These are phyloP conservation scores for Ridgeia piscesae DNA, from an alignment of 1,140 invertebrate genomes.

Conservation along the genomic window DNA sequence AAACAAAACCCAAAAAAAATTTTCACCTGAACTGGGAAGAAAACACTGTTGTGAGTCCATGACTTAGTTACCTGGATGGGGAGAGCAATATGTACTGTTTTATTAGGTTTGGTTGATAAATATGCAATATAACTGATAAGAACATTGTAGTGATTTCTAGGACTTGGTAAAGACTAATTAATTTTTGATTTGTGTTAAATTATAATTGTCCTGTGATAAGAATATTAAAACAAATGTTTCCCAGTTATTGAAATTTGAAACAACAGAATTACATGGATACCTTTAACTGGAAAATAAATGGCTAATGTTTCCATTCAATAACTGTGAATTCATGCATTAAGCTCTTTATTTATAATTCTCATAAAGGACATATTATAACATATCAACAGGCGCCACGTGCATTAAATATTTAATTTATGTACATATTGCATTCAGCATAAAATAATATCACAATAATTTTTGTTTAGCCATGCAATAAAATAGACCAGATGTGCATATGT, in stretches of 20 bases:
- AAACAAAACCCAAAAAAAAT: no score
- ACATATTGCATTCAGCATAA: slow-evolving; percentile 6
- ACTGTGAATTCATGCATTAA: not conserved
- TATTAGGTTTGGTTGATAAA: no score
- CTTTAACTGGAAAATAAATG: not conserved
- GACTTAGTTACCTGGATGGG: not conserved
- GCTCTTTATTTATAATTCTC: slow-evolving; percentile 6
- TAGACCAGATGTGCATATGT: not conserved
- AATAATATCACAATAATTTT: not conserved
- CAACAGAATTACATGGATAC: not conserved
- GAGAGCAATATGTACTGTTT: not conserved
- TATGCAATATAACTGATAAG: no score
- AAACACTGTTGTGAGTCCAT: not conserved
- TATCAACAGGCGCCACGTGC: not conserved
- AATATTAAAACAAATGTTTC: not conserved
- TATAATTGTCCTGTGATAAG: not conserved
- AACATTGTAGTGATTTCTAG: no score
- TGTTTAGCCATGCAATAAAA: not conserved
- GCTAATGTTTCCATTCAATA: not conserved
- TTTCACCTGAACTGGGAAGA: not conserved
- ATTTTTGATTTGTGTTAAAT: not conserved
- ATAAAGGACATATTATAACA: not conserved
- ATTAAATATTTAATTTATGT: not conserved
- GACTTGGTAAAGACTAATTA: not conserved
- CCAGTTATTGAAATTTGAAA: not conserved